These are phyloP conservation scores for Zosterops japonicus DNA, from an alignment of 2,113 vertebrate genomes.

Conservation along the genomic window DNA sequence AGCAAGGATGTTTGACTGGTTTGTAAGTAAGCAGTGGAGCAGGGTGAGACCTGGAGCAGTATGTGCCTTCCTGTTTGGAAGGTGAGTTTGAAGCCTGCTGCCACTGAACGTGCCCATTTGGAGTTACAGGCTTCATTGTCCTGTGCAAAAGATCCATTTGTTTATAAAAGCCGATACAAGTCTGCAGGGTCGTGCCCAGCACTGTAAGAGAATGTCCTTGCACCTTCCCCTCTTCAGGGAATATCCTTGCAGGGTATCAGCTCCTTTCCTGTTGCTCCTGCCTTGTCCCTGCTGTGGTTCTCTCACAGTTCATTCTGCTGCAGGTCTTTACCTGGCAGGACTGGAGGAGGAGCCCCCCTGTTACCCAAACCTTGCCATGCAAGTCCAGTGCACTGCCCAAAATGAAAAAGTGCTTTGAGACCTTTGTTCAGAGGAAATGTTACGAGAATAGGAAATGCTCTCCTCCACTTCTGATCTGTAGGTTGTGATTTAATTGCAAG, in stretches of 20 bases:
- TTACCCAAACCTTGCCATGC: not conserved
- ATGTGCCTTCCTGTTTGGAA: not conserved
- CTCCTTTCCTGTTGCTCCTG: not conserved
- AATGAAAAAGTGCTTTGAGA: not conserved
- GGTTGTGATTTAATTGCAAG: not conserved
- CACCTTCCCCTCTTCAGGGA: not conserved
- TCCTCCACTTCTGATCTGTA: not conserved
- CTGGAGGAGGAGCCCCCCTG: not conserved
- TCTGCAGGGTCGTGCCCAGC: fast-evolving
- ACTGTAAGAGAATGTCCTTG: not conserved
- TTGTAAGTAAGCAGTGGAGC: not conserved
- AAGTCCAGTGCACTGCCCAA: not conserved
- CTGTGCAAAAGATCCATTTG: not conserved
- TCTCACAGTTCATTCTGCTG: not conserved
- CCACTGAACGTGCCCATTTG: not conserved
- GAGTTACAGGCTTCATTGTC: not conserved
- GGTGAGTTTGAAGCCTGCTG: not conserved
- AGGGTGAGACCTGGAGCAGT: not conserved
- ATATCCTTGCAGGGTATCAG: not conserved
- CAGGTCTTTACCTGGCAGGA: not conserved
- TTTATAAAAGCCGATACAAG: not conserved
- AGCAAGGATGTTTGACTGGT: not conserved
- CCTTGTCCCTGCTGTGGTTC: not conserved
- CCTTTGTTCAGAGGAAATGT: not conserved
- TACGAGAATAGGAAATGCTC: not conserved